phyloP scores from a whole-genome alignment of 2,888 invertebrate species.

The Quadroppia sp. region DNA sequence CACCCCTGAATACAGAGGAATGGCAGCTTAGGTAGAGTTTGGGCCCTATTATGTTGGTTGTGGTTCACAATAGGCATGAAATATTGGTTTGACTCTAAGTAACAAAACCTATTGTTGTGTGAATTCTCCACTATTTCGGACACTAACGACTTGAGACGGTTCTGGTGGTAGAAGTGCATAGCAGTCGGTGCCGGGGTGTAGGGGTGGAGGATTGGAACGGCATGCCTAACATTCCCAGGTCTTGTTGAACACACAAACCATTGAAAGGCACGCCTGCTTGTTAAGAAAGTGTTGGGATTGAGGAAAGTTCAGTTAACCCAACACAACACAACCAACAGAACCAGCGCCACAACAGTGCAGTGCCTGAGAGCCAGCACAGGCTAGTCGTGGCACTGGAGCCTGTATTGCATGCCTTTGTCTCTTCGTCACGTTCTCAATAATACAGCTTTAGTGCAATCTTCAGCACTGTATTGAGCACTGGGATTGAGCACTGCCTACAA shows the following conservation, averaged over 20 bases:
- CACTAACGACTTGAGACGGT: constrained; percentile 28
- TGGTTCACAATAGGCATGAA: constrained; percentile 30
- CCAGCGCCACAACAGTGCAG: neutral
- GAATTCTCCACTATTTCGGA: constrained; percentile 17
- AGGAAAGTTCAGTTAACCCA: constrained; percentile 35
- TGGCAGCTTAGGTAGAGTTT: neutral
- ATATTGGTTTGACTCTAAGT: constrained; percentile 35
- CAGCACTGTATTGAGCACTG: constrained; percentile 2
- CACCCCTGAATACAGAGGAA: neutral
- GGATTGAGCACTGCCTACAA: constrained; percentile 6
- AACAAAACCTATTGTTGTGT: constrained; percentile 37
- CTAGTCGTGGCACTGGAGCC: neutral
- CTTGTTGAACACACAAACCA: constrained; percentile 36
- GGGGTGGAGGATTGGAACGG: constrained; percentile 12
- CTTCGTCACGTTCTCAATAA: constrained; percentile 11
- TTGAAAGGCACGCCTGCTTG: constrained; percentile 35
- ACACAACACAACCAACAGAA: constrained; percentile 6
- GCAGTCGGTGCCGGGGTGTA: constrained; percentile 1
- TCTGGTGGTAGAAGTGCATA: constrained; percentile 13
- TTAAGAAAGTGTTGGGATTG: constrained; percentile 34
- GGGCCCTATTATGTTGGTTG: neutral
- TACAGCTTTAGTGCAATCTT: constrained; percentile 12
- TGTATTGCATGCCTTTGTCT: constrained; percentile 6
- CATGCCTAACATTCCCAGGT: constrained; percentile 33
- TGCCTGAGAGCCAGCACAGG: neutral